phyloP scores from a whole-genome alignment of 2,888 invertebrate genomes.

The Tinea pellionella region DNA sequence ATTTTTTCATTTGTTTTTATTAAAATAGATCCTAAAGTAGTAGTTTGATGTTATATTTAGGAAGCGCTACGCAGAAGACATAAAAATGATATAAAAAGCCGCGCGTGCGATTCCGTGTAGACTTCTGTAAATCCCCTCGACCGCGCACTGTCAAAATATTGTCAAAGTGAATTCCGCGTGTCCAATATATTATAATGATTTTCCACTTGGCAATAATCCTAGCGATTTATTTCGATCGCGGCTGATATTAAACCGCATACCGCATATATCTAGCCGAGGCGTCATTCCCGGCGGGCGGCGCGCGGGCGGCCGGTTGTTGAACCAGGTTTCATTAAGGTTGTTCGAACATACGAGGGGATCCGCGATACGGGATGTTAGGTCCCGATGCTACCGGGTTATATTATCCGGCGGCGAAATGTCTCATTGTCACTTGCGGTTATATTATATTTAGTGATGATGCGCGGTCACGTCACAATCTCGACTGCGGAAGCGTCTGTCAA shows the following conservation, averaged over 20 bases:
- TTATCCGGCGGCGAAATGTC: conserved; percentile 36
- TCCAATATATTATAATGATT: conserved; percentile 67
- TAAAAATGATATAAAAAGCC: conserved; percentile 40
- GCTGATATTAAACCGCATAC: conserved; percentile 62
- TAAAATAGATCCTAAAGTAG: conserved; percentile 43
- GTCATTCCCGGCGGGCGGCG: conserved; percentile 33
- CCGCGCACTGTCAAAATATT: conserved; percentile 67
- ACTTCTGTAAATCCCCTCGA: conserved; percentile 47
- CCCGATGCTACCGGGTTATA: neutral
- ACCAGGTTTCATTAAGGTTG: conserved; percentile 42
- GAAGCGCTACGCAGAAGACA: conserved; percentile 22
- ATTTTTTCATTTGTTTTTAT: conserved; percentile 20
- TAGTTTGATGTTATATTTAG: conserved; percentile 18
- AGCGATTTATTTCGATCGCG: conserved; percentile 65
- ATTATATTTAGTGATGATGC: conserved; percentile 51
- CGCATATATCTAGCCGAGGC: conserved; percentile 57
- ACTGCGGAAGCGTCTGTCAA: conserved; percentile 46
- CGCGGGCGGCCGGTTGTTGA: conserved; percentile 50
- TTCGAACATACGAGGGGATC: conserved; percentile 21
- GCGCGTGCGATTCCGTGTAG: conserved; percentile 29
- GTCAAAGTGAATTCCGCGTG: conserved; percentile 65
- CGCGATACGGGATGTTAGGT: conserved; percentile 23
- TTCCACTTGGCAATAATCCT: conserved; percentile 68
- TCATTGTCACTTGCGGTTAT: conserved; percentile 39
- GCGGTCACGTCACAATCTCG: conserved; percentile 16